Evolutionary conservation across 2,797 vertebrate genomes (phyloP), one percentile per base, ranked within the genome.

Genomic region (Gymnodraco acuticeps): DNA sequence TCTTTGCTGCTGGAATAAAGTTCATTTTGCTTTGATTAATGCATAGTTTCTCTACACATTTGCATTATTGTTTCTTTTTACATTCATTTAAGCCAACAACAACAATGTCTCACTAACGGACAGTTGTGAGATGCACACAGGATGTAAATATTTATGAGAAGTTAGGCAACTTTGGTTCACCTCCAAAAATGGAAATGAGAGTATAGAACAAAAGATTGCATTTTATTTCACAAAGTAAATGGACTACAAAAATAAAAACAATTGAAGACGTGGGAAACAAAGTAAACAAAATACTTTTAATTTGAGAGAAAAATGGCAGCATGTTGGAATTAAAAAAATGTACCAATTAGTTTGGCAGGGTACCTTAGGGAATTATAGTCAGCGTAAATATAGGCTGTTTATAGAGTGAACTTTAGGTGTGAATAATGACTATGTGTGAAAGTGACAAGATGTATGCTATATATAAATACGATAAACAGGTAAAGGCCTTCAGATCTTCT

Each of bases 101-200:
- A 63, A 38, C 70, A 46, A 60, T 14, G n/a, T 23, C 5, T 67
- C 17, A 41, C 47, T 17, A 85, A 77, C 76, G 65, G 27, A 1
- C 27, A 27, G 27, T 27, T 27, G 27, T 27, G 27, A 27, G 27
- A 27, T 27, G 27, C 27, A 27, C 27, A 27, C 27, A 27, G 14
- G 52, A 12, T 4, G 50, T 68, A 58, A 75, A 65, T 48, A 33
- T 58, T 54, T 56, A 59, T 50, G 3, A 66, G 50, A 70, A 15
- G 15, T 23, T 23, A 19, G 15, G 33, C 52, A 68, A 33, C 23
- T 33, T 14, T 73, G 16, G 20, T 70, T 74, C 2, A 42, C 53
- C 4, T 72, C 54, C 52, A 59, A 64, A 70, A 43, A 60, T 64
- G 38, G 63, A 61, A 54, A 60, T 43, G 20, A 8, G n/a, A 52